These are phyloP conservation scores for Leptopilina boulardi DNA, from an alignment of 1,140 invertebrate genomes.

Conservation along the genomic window DNA sequence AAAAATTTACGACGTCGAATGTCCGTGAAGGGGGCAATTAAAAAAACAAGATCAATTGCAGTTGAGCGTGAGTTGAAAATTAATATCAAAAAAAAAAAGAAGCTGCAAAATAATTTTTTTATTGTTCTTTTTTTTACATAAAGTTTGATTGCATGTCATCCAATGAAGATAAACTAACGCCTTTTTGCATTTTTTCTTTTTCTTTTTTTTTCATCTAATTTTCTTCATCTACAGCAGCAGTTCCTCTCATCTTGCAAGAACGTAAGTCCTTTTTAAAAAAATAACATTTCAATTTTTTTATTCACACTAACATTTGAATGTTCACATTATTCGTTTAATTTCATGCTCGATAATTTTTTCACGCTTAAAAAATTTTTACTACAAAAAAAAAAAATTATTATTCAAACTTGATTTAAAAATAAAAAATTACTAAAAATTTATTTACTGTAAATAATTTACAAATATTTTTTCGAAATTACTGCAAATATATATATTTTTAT, in stretches of 20 bases:
- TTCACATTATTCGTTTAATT: too few species aligned
- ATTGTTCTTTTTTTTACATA: constrained; percentile 40
- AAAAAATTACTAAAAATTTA: too few species aligned
- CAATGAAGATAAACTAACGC: constrained; percentile 48
- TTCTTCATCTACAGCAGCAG: constrained; percentile 47
- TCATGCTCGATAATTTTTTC: too few species aligned
- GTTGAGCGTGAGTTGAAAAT: constrained; percentile 82
- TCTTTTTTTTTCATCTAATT: constrained; percentile 62
- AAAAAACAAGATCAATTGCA: constrained; percentile 91
- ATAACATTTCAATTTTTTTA: constrained; percentile 33
- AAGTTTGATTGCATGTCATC: constrained; percentile 55
- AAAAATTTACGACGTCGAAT: constrained; percentile 82
- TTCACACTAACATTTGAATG: constrained; percentile 6
- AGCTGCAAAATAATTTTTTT: neutral
- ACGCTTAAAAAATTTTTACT: too few species aligned
- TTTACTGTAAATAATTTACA: too few species aligned
- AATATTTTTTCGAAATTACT: too few species aligned
- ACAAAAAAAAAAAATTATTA: too few species aligned
- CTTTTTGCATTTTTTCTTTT: constrained; percentile 55
- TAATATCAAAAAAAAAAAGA: neutral
- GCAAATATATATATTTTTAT: too few species aligned
- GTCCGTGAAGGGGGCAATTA: constrained; percentile 91
- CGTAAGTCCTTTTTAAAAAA: constrained; percentile 65
- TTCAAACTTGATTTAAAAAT: too few species aligned
- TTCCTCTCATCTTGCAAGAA: constrained; percentile 62